phyloP scores from a whole-genome alignment of 2,888 invertebrate species.

The Ernsta delagoae region DNA sequence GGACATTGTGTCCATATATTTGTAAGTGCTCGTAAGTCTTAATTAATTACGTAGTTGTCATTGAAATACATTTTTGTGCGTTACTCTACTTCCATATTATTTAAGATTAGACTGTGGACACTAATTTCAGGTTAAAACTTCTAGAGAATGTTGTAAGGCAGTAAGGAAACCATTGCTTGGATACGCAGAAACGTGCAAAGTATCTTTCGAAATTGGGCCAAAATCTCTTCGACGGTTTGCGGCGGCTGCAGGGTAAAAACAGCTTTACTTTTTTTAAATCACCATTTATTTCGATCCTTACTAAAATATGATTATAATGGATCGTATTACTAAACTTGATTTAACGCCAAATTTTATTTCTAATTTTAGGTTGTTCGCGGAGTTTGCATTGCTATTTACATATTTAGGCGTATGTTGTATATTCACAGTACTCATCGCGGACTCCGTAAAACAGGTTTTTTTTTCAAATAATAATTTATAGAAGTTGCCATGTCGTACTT shows the following conservation, averaged over 20 bases:
- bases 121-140: conserved; percentile 67
- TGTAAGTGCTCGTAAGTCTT: conserved; percentile 58
- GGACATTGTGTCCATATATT: conserved; percentile 78
- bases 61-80: background rate
- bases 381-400: conserved; percentile 87
- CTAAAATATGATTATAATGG: too few species aligned
- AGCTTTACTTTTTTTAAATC: background rate
- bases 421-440: conserved; percentile 91
- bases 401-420: conserved; percentile 90
- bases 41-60: background rate
- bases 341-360: too few species aligned
- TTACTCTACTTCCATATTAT: background rate
- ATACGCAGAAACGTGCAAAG: conserved; percentile 86
- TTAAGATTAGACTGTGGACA: background rate
- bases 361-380: conserved; percentile 80
- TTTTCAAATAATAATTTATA: too few species aligned
- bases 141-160: conserved; percentile 70
- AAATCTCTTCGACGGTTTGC: conserved; percentile 72
- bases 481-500: too few species aligned
- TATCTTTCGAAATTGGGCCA: conserved; percentile 85
- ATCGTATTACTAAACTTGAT: too few species aligned
- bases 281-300: too few species aligned
- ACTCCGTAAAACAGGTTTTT: conserved; percentile 86
- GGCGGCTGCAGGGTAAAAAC: conserved; percentile 59
- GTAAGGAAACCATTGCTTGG: conserved; percentile 79